A percentile compares a stretch with the other conserved stretches of the same genome.
phyloP scores from a whole-genome alignment of 2,113 vertebrate species.

The Crotalus helleri region DNA sequence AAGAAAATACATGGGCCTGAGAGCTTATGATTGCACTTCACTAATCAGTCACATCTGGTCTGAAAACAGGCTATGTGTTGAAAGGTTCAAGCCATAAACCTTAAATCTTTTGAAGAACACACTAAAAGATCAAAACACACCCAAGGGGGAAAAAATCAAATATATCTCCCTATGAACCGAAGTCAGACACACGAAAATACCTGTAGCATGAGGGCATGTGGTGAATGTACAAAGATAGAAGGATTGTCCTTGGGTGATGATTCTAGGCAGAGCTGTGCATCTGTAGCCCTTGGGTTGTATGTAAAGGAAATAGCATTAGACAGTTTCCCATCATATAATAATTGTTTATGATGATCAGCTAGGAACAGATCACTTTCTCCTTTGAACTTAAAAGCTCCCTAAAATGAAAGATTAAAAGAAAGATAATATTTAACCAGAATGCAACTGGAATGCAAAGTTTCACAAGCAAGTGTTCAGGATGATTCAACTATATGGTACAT shows the following conservation, averaged over 20 bases:
- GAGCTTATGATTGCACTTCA: neutral
- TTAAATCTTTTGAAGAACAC: neutral
- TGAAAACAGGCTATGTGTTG: neutral
- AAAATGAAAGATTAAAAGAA: conserved; percentile 2
- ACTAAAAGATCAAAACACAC: neutral
- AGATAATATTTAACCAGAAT: neutral
- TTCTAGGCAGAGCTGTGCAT: conserved; percentile 96
- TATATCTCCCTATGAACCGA: neutral
- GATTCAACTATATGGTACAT: neutral
- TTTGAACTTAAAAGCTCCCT: conserved; percentile 97
- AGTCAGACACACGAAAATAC: conserved; percentile 66
- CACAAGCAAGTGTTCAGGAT: neutral
- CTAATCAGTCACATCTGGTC: neutral
- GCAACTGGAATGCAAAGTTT: neutral
- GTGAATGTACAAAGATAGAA: conserved; percentile 97
- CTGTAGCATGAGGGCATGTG: conserved; percentile 99
- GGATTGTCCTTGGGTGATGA: conserved; percentile 94
- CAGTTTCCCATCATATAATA: conserved; percentile 93
- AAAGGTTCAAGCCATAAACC: neutral
- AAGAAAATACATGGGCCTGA: neutral
- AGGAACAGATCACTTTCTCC: conserved; percentile 96
- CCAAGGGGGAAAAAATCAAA: neutral
- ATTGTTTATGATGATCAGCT: conserved; percentile 90
- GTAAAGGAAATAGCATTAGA: conserved; percentile 88
- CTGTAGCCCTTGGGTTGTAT: conserved; percentile 95